Conservation (phyloP, 2,888 invertebrate species). For the Cephus pulcher region DNA sequence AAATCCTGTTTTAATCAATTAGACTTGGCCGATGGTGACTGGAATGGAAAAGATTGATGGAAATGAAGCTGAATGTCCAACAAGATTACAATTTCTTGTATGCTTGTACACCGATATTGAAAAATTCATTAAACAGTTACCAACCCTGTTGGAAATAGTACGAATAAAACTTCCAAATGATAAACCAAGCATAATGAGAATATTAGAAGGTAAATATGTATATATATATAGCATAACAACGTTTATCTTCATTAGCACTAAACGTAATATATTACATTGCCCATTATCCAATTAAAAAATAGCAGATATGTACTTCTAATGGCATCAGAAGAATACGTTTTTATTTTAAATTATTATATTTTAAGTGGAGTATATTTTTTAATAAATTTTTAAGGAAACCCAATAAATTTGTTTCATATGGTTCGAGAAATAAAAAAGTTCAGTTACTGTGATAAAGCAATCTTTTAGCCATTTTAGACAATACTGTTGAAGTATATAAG, state of each 20-base stretch:
- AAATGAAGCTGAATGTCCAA: conserved; percentile 36
- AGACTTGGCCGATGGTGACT: conserved; percentile 47
- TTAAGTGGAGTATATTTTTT: too few species aligned
- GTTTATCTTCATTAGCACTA: not conserved
- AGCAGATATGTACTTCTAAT: too few species aligned
- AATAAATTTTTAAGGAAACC: not conserved
- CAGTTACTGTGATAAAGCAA: not conserved
- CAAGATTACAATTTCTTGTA: conserved; percentile 56
- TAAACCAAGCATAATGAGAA: conserved; percentile 36
- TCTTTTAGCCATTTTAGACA: not conserved
- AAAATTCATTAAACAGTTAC: conserved; percentile 55
- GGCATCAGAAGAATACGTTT: too few species aligned
- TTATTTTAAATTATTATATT: too few species aligned
- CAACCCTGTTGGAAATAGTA: conserved; percentile 49
- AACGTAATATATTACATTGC: too few species aligned
- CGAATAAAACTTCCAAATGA: conserved; percentile 43
- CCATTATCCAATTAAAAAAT: too few species aligned
- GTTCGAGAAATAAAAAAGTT: not conserved
- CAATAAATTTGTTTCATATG: too few species aligned
- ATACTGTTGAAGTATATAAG: not conserved
- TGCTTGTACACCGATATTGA: conserved; percentile 64
- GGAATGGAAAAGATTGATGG: conserved; percentile 43
- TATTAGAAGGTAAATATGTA: conserved; percentile 49
- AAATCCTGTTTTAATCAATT: conserved; percentile 11
- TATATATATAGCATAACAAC: not conserved